Percentiles rank a stretch among this genome's conserved stretches.
Evolutionary conservation across 1,140 invertebrate genomes (phyloP).

Genomic region (Pomacea maculata): DNA sequence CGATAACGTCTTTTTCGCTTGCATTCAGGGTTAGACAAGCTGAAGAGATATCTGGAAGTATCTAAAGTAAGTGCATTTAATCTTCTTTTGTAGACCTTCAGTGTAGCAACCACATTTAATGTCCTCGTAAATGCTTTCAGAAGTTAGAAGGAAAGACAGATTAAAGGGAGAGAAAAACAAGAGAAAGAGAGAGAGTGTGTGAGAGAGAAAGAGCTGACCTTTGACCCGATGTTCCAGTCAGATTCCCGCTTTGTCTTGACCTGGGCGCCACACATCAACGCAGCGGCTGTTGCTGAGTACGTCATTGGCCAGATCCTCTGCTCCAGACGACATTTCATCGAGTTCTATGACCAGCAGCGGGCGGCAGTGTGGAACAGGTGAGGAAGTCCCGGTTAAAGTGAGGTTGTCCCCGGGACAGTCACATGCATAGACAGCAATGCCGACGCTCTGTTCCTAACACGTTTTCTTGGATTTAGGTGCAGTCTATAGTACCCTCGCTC

Average conservation of each 20-base stretch:
- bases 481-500: neutral
- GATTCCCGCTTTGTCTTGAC: neutral
- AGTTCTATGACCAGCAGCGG: constrained; percentile 2
- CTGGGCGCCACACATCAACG: neutral
- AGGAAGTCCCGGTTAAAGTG: neutral
- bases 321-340: neutral
- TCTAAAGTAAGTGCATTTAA: too few relatives aligned
- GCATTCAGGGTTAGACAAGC: too few relatives aligned
- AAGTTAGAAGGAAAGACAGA: neutral
- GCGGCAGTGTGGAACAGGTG: neutral
- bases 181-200: too few relatives aligned
- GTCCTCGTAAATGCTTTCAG: neutral
- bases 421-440: neutral
- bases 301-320: constrained; percentile 1
- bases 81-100: too few relatives aligned
- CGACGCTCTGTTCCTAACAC: neutral
- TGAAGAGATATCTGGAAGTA: too few relatives aligned
- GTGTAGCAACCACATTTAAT: neutral
- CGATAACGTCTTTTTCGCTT: too few relatives aligned
- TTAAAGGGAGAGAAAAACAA: too few relatives aligned
- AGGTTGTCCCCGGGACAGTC: too few relatives aligned
- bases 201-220: neutral
- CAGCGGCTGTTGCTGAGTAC: neutral
- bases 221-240: neutral
- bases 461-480: too few relatives aligned